Base-by-base conservation (phyloP, 23 tunicate species). In the Halocynthia roretzi region DNA sequence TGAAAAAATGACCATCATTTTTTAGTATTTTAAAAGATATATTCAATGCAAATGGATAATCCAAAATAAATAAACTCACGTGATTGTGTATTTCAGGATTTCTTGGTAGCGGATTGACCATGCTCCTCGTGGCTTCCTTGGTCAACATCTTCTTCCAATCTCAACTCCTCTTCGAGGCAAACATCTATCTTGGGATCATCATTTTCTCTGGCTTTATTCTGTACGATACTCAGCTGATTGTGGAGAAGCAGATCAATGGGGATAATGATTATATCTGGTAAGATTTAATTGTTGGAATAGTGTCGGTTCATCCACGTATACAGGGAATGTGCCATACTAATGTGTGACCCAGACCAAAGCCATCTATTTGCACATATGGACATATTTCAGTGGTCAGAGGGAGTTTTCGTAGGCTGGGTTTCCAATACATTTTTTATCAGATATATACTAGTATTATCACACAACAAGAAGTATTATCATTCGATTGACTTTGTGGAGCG, bases 171-270 rank as follows among this genome's bases (percentile, higher is more conserved):
- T 90, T 85, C 84, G 82, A 90, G 49, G 57, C 81, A 65, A 62
- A 77, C 10, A 56, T 93, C 58, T 93, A 93, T 80, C 54, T 65
- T 48, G 94, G 98, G 15, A 69, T 78, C 56, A 81, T 77, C 10
- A 40, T 93, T 58, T 83, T 82, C 84, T 93, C 90, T 75, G 94
- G 86, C 15, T 93, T 87, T 71, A 76, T 93, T 53, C 79, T 87
- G 40, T 93, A 93, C 84, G 98, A 93, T 67, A 93, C 98, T 21
- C 98, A 93, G 67, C 86, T 93, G 51, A 87, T 93, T 57, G 89
- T 93, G 5, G 98, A 87, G 56, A 80, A 77, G 51, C 94, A 93
- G 68, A 56, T 66, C 72, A 81, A 83, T 56, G 98, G 98, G 18
- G 98, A 93, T 81, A 80, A 84, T 23, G 98, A 93, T 80, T 93